Conservation (phyloP, 2,113 vertebrate genomes). For the Semnornis frantzii region DNA sequence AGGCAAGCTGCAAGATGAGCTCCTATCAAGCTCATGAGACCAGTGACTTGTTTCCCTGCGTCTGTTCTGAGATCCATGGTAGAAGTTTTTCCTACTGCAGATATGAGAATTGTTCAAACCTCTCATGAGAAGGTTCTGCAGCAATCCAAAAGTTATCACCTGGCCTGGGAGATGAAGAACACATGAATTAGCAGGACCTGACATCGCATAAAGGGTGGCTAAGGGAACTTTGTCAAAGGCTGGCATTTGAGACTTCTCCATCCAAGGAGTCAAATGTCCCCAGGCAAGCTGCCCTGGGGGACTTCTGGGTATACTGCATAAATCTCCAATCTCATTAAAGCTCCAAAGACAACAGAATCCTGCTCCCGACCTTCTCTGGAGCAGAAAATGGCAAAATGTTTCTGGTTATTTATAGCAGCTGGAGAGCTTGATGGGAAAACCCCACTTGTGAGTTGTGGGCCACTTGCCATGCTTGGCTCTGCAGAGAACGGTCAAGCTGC, state of each 20-base stretch:
- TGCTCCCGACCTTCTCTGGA: conserved; percentile 30
- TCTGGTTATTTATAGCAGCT: conserved; percentile 71
- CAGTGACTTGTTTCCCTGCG: not conserved
- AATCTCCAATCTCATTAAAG: conserved; percentile 32
- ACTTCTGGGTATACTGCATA: conserved; percentile 2
- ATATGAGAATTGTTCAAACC: not conserved
- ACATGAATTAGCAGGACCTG: not conserved
- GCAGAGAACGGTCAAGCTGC: not conserved
- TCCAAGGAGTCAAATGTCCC: not conserved
- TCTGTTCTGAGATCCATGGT: not conserved
- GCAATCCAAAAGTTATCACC: not conserved
- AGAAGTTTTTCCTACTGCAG: not conserved
- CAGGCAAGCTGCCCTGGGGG: not conserved
- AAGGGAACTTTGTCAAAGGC: conserved; percentile 19
- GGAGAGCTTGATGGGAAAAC: conserved; percentile 66
- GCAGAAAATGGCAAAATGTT: conserved; percentile 41
- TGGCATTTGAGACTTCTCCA: not conserved
- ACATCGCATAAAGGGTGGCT: not conserved
- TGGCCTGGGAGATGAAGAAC: not conserved
- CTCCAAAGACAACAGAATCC: conserved; percentile 27
- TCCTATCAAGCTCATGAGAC: not conserved
- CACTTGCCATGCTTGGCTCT: not conserved
- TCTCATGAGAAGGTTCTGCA: fast-evolving
- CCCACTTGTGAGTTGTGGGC: conserved; percentile 53
- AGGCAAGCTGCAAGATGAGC: not conserved